These are phyloP conservation scores for Dermatemys mawii DNA, from an alignment of 2,113 vertebrate species.

Conservation along the genomic window DNA sequence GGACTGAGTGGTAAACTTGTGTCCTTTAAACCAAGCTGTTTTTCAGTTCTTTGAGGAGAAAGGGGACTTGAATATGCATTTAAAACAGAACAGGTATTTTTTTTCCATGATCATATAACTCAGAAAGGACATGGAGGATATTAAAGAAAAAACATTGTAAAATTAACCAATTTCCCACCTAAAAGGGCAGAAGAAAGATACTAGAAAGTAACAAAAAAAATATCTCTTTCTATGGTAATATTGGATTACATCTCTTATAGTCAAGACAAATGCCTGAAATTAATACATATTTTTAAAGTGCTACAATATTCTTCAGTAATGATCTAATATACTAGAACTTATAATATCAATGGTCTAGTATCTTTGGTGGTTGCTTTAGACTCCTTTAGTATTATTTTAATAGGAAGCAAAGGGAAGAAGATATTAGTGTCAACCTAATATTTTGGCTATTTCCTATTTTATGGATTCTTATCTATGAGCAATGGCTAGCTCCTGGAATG, in stretches of 20 bases:
- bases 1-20: not conserved
- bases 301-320: not conserved
- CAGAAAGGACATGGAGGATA: not conserved
- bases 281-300: not conserved
- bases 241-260: not conserved
- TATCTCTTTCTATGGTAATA: not conserved
- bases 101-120: not conserved
- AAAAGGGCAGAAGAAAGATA: not conserved
- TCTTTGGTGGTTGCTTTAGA: not conserved
- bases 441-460: not conserved
- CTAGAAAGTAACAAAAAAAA: not conserved
- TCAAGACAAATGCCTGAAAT: not conserved
- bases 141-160: not conserved
- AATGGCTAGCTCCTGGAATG: not conserved
- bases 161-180: not conserved
- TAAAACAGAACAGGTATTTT: not conserved
- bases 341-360: not conserved
- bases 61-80: not conserved
- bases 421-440: not conserved
- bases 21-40: not conserved
- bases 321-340: not conserved
- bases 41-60: not conserved
- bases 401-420: not conserved
- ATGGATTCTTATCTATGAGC: not conserved
- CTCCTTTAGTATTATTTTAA: not conserved